Base-by-base conservation (phyloP, 2,888 invertebrate species). In the Enchytraeus crypticus region DNA sequence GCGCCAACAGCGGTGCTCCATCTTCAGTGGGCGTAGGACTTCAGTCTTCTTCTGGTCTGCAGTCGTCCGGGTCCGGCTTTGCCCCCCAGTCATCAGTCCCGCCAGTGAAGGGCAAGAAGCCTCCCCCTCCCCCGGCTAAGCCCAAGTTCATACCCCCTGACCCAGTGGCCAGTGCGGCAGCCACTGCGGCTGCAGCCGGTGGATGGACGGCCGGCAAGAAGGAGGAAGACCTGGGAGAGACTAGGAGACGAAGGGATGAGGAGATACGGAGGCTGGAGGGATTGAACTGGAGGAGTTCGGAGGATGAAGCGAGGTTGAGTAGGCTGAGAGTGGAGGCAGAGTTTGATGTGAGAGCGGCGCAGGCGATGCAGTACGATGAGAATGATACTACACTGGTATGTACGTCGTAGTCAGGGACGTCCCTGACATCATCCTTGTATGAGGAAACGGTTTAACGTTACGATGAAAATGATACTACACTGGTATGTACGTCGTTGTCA, bases 331-430 rank as follows among this genome's bases (percentile, higher is more conserved):
- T 95, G n/a, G 95, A 96, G 76, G 84, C 89, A 63, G 95, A 96
- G 80, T 96, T 96, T 78, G 92, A 95, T 76, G 84, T 90, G 55
- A 83, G 95, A 53, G 92, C 92, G 2, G 87, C 88, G 74, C 90
- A 91, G 79, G 84, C 84, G 76, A 82, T 85, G 75, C 82, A 87
- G 74, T 81, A 81, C 45, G 81, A 82, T 53, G 82, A 77, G 46
- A 51, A 71, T 4, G 72, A 72, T 43, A 45, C 38, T 38, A 8
- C 38, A 18, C 11, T 38, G 38, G 18, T 8, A 11, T 8, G 11
- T 11, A 38, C 38, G 38, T 38, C 38, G n/a, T n/a, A n/a, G n/a
- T n/a, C n/a, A n/a, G n/a, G n/a, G n/a, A n/a, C n/a, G n/a, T n/a
- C n/a, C n/a, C n/a, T n/a, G n/a, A n/a, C n/a, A n/a, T n/a, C n/a